phyloP scores from a whole-genome alignment of 2,113 vertebrate genomes.

The Ictalurus furcatus region DNA sequence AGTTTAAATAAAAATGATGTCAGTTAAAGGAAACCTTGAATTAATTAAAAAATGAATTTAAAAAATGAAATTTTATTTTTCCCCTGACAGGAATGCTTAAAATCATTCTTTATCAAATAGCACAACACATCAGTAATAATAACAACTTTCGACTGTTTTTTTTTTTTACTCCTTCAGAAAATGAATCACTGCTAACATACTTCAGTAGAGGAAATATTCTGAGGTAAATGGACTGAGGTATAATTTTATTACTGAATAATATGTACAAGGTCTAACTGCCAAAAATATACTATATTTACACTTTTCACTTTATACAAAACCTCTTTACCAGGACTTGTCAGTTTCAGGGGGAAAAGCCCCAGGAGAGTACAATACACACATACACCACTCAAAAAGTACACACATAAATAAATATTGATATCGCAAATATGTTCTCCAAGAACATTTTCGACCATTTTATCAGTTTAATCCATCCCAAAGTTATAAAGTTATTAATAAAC shows the following conservation, averaged over 20 bases:
- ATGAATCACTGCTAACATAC: no score
- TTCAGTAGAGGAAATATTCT: no score
- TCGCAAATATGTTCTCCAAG: slow-evolving; percentile 77
- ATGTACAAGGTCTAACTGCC: slow-evolving; percentile 87
- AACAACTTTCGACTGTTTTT: neutral
- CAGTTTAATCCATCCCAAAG: slow-evolving; percentile 62
- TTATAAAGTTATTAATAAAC: slow-evolving; percentile 81
- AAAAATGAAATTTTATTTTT: neutral
- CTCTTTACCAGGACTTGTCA: slow-evolving; percentile 80
- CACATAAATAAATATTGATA: slow-evolving; percentile 93
- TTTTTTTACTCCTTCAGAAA: no score
- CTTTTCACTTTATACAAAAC: slow-evolving; percentile 84
- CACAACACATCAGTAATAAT: neutral
- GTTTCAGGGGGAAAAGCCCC: slow-evolving; percentile 64
- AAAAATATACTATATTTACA: slow-evolving; percentile 91
- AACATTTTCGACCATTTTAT: slow-evolving; percentile 72
- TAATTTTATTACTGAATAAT: slow-evolving; percentile 89
- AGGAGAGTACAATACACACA: slow-evolving; percentile 64
- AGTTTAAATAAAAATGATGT: neutral
- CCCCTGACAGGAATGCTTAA: no score
- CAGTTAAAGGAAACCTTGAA: neutral
- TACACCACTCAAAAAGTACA: slow-evolving; percentile 42
- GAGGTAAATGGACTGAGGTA: slow-evolving; percentile 64
- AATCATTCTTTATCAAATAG: no score
- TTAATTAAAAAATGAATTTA: neutral